Evolutionary conservation across 2,797 vertebrate species (phyloP), one percentile per base, ranked within the genome.

Genomic region (Chelon labrosus): DNA sequence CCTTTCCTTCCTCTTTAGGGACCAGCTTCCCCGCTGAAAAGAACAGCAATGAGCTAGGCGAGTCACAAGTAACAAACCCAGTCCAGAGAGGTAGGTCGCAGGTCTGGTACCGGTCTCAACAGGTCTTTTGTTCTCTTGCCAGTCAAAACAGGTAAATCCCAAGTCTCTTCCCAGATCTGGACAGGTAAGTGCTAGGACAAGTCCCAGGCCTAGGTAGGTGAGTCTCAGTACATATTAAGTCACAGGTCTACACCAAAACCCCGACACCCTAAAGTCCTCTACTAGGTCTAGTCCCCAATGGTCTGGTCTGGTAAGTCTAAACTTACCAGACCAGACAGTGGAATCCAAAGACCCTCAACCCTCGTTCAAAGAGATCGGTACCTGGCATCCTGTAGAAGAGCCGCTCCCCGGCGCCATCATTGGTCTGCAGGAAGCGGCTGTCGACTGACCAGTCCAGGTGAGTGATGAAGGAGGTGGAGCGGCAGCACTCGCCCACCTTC

Each of bases 371-470:
- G 17, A 51, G 13, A 1, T 22, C 7, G 0, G 42, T 86, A 92
- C 91, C 88, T 60, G 97, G 97, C 96, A 97, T 97, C 85, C 94
- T 95, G 93, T 98, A 99, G 91, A 98, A 97, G 47, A 96, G 90
- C 11, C 96, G 92, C 60, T 98, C 97, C 55, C 97, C 97, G 0
- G 95, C 94, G 0, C 97, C 97, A 0, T 98, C 97, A 0, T 99
- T 98, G 64, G 96, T 98, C 91, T 98, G 97, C 85, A 99, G 92
- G 88, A 96, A 96, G 85, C 97, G 96, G 73, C 97, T 96, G 82
- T 99, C 98, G 58, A 97, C 93, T 1, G 98, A 98, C 98, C 98
- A 99, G 88, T 99, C 98, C 58, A 99, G 94, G 84, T 99, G 97
- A 0, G 97, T 99, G 78, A 99, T 98, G 88, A 98, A 98, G 75